Conservation (phyloP, 2,113 vertebrate genomes). For the Actenoides lindsayi region DNA sequence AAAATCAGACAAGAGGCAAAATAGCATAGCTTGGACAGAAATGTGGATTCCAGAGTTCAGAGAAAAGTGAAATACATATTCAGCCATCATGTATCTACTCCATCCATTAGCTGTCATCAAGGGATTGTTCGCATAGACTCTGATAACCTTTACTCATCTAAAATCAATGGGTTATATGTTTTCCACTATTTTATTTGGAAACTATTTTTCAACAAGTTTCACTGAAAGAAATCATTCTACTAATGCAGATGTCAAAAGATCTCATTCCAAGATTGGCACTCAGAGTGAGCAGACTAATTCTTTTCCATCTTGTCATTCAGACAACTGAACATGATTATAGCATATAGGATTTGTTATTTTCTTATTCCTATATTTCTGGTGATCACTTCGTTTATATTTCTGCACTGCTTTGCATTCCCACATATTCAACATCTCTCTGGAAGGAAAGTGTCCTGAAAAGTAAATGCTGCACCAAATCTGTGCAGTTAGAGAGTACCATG, state of each 20-base stretch:
- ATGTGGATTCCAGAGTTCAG: not conserved
- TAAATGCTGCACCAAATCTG: not conserved
- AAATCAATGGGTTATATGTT: not conserved
- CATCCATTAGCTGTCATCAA: not conserved
- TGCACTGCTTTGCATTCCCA: not conserved
- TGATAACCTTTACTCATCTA: not conserved
- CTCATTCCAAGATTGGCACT: not conserved
- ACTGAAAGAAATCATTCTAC: not conserved
- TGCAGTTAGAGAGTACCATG: not conserved
- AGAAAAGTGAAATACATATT: not conserved
- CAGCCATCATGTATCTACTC: not conserved
- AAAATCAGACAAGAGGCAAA: not conserved
- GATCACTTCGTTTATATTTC: not conserved
- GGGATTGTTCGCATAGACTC: not conserved
- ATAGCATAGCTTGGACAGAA: not conserved
- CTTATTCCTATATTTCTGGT: not conserved
- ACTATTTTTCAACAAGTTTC: not conserved
- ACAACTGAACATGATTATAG: not conserved
- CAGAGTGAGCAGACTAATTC: not conserved
- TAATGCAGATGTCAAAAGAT: not conserved
- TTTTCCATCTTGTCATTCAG: not conserved
- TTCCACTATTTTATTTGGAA: not conserved
- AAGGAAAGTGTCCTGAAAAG: not conserved
- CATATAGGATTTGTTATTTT: not conserved
- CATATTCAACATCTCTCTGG: not conserved